Conservation (phyloP, 2,888 invertebrate genomes). For the Drosophila suboccidentalis region DNA sequence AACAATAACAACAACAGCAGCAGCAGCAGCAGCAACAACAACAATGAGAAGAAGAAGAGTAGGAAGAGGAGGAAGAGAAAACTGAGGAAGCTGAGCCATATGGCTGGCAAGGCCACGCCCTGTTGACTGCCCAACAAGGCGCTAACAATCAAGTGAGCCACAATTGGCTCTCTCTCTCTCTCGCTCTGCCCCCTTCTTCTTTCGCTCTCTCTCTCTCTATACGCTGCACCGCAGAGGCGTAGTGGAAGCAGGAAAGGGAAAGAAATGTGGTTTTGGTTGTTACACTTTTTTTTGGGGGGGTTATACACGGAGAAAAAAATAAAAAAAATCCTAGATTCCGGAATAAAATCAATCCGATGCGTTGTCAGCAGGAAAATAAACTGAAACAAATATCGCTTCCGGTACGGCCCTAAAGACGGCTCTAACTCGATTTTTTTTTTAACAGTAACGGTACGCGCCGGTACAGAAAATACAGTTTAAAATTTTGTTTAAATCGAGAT, state of each 20-base stretch:
- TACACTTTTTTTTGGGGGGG: background rate
- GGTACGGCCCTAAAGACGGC: no score
- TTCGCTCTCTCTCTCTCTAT: background rate
- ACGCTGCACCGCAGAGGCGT: background rate
- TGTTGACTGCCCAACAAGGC: constrained; percentile 79
- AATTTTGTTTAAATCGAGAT: no score
- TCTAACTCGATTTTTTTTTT: no score
- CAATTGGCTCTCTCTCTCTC: constrained; percentile 54
- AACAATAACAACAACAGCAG: constrained; percentile 17
- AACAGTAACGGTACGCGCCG: no score
- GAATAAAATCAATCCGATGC: no score
- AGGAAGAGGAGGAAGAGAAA: constrained; percentile 4
- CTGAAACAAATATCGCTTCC: no score
- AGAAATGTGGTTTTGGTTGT: constrained; percentile 3
- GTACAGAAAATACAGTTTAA: no score
- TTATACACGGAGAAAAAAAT: no score
- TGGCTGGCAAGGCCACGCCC: constrained; percentile 56
- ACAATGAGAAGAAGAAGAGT: constrained; percentile 12
- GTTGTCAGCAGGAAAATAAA: no score
- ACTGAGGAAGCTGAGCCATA: constrained; percentile 34
- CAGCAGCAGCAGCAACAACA: constrained; percentile 34
- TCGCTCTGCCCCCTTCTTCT: background rate
- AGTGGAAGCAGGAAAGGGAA: background rate
- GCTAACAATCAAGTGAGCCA: constrained; percentile 77
- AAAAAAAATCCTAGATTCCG: no score